Base-by-base conservation (phyloP, 2,113 vertebrate species). In the Gopherus flavomarginatus region DNA sequence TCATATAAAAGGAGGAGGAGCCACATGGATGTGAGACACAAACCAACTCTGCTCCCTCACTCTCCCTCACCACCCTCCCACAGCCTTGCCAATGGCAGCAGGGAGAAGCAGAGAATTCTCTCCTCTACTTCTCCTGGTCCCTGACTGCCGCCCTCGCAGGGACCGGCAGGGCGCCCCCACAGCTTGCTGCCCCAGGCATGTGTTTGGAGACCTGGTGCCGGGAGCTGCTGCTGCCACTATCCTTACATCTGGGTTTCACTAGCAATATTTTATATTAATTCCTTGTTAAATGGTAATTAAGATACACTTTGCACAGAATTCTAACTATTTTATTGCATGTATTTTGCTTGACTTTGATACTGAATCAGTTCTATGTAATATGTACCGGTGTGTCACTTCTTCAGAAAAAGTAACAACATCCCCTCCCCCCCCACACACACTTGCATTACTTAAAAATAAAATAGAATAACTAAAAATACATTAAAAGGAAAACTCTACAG, bases 191-290 rank as follows among this genome's bases (percentile, higher is more conserved):
- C 47, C 47, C 47, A 47, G 47, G 47, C 47, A 47, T 9, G 3
- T 47, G 47, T 10, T 47, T 47, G 47, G 47, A 47, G 47, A 47
- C 9, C 47, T 47, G 47, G 47, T 47, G 47, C 47, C 47, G 11
- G 47, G 47, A 47, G 47, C 47, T 9, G 2, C 47, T 9, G 9
- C 47, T 47, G 47, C 47, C 86, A 87, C 13, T 54, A 80, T 90
- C 82, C 83, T n/a, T 81, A 93, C 81, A 54, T 50, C 79, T 44
- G 56, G 83, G 35, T 59, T 29, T 57, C 26, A 11, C 54, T 53
- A 53, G 49, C 54, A 79, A 94, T 59, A 88, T 88, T 94, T 91
- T 80, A 83, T 44, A 88, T 75, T 89, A 95, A 91, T 26, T 65
- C 52, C 89, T 86, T 69, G 19, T 84, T 11, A 78, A 93, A 90